phyloP scores from a whole-genome alignment of 2,113 vertebrate species.

The Ageneiosus marmoratus region DNA sequence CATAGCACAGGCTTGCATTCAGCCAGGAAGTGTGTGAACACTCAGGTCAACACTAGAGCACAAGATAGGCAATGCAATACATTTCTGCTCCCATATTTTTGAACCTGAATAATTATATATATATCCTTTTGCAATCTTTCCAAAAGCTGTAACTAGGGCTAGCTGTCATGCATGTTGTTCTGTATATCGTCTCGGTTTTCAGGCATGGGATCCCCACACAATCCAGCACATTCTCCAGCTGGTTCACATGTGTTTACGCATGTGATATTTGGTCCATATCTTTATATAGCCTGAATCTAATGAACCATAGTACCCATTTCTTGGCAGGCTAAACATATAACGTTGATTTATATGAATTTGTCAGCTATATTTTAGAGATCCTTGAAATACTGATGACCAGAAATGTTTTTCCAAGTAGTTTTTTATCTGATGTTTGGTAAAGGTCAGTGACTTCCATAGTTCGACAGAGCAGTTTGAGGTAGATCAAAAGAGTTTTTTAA shows the following conservation, averaged over 20 bases:
- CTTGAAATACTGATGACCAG: background rate
- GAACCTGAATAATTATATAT: background rate
- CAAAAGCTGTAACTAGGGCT: slow-evolving; percentile 10
- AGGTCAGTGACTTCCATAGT: background rate
- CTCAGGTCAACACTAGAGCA: background rate
- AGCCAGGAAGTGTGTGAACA: slow-evolving; percentile 10
- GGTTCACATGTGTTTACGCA: slow-evolving; percentile 29
- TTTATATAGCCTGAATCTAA: slow-evolving; percentile 37
- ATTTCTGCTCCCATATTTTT: slow-evolving; percentile 6
- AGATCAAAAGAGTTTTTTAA: slow-evolving; percentile 13
- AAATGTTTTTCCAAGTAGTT: background rate
- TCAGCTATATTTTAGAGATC: background rate
- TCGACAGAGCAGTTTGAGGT: slow-evolving; percentile 21
- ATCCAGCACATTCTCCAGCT: background rate
- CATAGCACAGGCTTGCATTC: background rate
- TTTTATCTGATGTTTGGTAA: slow-evolving; percentile 18
- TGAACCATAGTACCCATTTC: slow-evolving; percentile 4
- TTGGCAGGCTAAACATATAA: slow-evolving; percentile 1
- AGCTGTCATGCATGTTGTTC: background rate
- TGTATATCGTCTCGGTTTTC: slow-evolving; percentile 14
- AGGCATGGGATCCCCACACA: background rate
- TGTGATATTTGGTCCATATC: slow-evolving; percentile 5
- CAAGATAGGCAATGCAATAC: background rate
- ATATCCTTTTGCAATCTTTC: background rate
- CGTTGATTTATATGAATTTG: slow-evolving; percentile 3